Percentiles rank a stretch among this genome's conserved stretches.
Conservation (phyloP, 2,113 vertebrate species). For the Pleuronectes platessa region DNA sequence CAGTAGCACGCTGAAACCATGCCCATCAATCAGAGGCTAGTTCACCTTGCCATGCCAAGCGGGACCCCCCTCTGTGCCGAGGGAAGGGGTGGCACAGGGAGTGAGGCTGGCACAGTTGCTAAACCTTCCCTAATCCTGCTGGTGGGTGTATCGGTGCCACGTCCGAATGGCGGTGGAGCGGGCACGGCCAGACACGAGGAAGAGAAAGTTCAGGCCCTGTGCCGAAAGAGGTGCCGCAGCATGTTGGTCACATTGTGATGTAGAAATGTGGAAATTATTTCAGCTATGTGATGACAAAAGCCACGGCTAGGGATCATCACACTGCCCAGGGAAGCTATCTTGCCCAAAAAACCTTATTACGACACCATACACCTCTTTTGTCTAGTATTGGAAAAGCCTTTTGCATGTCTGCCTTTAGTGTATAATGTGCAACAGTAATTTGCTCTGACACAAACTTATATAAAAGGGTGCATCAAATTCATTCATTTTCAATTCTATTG, state of each 20-base stretch:
- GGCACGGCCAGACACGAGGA: conserved; percentile 47
- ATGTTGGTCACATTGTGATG: conserved; percentile 45
- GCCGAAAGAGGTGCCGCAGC: conserved; percentile 37
- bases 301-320: not conserved
- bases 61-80: conserved; percentile 74
- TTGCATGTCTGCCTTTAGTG: too few relatives aligned
- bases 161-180: conserved; percentile 56
- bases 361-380: not conserved
- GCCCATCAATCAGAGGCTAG: conserved; percentile 86
- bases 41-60: conserved; percentile 81
- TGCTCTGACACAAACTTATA: not conserved
- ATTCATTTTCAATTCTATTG: not conserved
- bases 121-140: conserved; percentile 77
- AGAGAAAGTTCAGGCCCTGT: conserved; percentile 58
- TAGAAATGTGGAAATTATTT: conserved; percentile 30
- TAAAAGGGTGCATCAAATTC: not conserved
- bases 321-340: not conserved
- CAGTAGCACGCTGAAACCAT: conserved; percentile 77
- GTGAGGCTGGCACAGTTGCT: conserved; percentile 67
- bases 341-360: not conserved
- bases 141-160: conserved; percentile 72
- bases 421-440: too few relatives aligned
- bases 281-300: conserved; percentile 9
- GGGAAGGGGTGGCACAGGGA: conserved; percentile 73
- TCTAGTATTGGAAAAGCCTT: too few relatives aligned